A percentile compares a stretch with the other conserved stretches of the same genome.
phyloP scores from a whole-genome alignment of 2,888 invertebrate genomes.

The Andrena trimmerana region DNA sequence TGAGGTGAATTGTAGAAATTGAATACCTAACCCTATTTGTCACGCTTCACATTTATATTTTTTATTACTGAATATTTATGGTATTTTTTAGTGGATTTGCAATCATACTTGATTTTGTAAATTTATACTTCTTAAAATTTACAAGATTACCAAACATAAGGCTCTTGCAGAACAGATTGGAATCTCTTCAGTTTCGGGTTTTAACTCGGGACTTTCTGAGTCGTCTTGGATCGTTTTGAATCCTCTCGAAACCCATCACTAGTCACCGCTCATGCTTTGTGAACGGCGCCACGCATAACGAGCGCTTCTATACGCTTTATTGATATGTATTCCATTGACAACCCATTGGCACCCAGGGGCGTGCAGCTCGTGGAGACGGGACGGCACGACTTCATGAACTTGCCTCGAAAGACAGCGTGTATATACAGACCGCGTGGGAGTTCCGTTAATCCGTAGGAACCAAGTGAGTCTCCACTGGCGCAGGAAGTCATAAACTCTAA shows the following conservation, averaged over 20 bases:
- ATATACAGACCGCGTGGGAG: slow-evolving; percentile 63
- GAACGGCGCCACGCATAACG: slow-evolving; percentile 54
- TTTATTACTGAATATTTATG: too few species aligned
- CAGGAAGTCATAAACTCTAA: slow-evolving; percentile 66
- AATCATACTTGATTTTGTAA: too few species aligned
- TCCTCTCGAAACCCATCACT: neutral
- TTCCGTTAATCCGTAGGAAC: slow-evolving; percentile 67
- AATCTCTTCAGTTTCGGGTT: too few species aligned
- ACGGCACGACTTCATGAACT: slow-evolving; percentile 54
- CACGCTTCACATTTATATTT: too few species aligned
- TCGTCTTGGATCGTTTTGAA: too few species aligned
- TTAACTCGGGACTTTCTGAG: too few species aligned
- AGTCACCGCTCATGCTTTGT: slow-evolving; percentile 5
- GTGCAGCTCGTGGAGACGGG: slow-evolving; percentile 11
- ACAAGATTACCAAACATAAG: too few species aligned
- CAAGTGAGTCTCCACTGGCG: slow-evolving; percentile 59
- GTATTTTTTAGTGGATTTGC: too few species aligned
- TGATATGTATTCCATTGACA: slow-evolving; percentile 57
- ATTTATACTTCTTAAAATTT: too few species aligned
- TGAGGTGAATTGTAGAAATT: too few species aligned
- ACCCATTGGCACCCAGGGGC: slow-evolving; percentile 51
- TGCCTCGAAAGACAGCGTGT: slow-evolving; percentile 47
- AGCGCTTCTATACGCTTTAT: slow-evolving; percentile 57
- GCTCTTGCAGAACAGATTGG: too few species aligned
- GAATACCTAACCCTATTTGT: too few species aligned